Evolutionary conservation across 2,888 invertebrate species (phyloP).

Genomic region (Loripinus fragilis): DNA sequence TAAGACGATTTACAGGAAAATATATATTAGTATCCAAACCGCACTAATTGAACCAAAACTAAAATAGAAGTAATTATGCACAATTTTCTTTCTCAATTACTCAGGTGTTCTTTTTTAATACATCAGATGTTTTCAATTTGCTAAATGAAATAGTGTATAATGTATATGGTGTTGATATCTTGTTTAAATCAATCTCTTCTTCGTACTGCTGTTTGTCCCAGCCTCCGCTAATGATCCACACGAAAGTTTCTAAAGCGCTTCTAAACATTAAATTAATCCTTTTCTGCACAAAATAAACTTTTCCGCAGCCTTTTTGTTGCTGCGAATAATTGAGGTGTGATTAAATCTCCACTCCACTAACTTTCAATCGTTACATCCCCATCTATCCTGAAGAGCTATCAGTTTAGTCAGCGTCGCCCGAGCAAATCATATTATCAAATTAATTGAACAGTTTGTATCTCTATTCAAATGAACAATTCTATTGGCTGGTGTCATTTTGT

Average conservation of each 20-base stretch:
- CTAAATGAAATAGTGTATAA: too few species aligned
- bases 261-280: constrained; percentile 3
- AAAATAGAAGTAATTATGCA: too few species aligned
- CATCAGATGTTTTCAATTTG: too few species aligned
- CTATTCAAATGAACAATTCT: constrained; percentile 43
- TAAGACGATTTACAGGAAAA: too few species aligned
- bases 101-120: too few species aligned
- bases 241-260: background rate
- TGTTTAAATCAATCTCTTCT: too few species aligned
- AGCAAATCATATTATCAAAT: constrained; percentile 73
- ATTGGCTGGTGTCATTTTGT: constrained; percentile 53
- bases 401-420: constrained; percentile 38
- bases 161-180: too few species aligned
- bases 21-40: too few species aligned
- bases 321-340: constrained; percentile 16
- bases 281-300: constrained; percentile 16
- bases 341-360: constrained; percentile 33
- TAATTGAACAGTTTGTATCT: constrained; percentile 71
- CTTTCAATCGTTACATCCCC: constrained; percentile 17
- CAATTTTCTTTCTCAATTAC: too few species aligned
- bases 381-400: constrained; percentile 48
- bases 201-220: too few species aligned
- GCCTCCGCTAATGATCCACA: background rate
- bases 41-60: too few species aligned
- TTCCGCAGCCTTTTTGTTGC: background rate